These are phyloP conservation scores for Amphipoea lucens DNA, from an alignment of 2,888 invertebrate species.

Conservation along the genomic window DNA sequence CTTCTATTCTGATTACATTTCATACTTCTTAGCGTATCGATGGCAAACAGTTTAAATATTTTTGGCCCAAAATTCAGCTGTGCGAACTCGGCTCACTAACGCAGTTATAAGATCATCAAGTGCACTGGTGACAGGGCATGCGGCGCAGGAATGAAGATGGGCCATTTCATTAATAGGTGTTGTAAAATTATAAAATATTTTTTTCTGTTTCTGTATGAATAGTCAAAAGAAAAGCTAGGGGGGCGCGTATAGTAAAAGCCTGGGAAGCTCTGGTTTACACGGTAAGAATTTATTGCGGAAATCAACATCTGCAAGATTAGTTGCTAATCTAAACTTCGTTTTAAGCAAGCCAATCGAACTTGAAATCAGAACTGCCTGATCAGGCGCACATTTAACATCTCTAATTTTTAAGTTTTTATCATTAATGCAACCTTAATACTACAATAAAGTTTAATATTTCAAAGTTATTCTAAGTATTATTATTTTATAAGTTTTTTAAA, in stretches of 20 bases:
- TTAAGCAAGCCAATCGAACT: neutral
- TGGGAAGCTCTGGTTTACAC: neutral
- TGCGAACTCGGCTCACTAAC: no score
- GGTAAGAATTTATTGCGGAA: neutral
- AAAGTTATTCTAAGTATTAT: slow-evolving; percentile 51
- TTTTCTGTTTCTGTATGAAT: no score
- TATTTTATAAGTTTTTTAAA: slow-evolving; percentile 40
- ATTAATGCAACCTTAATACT: neutral
- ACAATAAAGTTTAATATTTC: neutral
- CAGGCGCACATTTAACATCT: neutral
- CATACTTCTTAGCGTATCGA: no score
- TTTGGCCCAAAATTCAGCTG: no score
- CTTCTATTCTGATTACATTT: no score
- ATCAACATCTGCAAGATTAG: neutral
- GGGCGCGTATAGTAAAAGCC: neutral
- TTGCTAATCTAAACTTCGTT: neutral
- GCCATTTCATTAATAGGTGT: no score
- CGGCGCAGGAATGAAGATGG: no score
- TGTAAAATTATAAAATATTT: no score
- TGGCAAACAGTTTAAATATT: no score
- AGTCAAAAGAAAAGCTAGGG: no score
- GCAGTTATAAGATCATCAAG: no score
- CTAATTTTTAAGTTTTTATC: slow-evolving; percentile 11
- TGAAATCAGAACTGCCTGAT: neutral
- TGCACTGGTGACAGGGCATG: no score